A percentile compares a stretch with the other conserved stretches of the same genome.
Evolutionary conservation across 23 tunicate genomes (phyloP).

Genomic region (Ascidia mentula): DNA sequence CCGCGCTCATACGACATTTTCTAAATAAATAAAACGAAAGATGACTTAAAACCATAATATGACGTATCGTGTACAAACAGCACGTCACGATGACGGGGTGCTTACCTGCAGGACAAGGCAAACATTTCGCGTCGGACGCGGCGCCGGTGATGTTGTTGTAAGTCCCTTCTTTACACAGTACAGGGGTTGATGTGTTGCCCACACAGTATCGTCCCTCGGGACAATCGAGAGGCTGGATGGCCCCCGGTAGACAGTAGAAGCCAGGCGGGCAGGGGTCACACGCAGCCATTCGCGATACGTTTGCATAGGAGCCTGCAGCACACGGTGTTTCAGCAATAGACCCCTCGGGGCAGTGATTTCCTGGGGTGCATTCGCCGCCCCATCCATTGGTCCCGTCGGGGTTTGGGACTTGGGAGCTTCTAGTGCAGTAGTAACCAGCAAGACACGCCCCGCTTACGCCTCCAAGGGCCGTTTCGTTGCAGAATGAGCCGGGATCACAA

Average conservation of each 20-base stretch:
- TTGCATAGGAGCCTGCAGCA: constrained; percentile 59
- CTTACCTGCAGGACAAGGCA: constrained; percentile 66
- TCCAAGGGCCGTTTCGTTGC: constrained; percentile 34
- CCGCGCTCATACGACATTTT: too few species aligned
- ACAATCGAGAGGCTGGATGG: constrained; percentile 39
- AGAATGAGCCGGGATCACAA: constrained; percentile 76
- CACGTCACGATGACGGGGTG: too few species aligned
- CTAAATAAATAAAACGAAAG: too few species aligned
- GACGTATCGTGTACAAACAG: too few species aligned
- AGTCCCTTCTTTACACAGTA: constrained; percentile 59
- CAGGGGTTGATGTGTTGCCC: constrained; percentile 24
- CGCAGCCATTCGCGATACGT: constrained; percentile 31
- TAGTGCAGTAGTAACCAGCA: constrained; percentile 83
- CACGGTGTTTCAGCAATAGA: constrained; percentile 34
- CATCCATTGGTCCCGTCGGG: constrained; percentile 54
- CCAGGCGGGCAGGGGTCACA: constrained; percentile 82
- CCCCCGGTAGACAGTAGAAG: constrained; percentile 46
- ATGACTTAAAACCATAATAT: too few species aligned
- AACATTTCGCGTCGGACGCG: constrained; percentile 19
- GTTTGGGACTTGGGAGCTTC: constrained; percentile 46
- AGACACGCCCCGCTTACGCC: constrained; percentile 35
- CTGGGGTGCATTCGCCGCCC: constrained; percentile 81
- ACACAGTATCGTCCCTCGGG: constrained; percentile 73
- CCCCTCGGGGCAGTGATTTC: constrained; percentile 65
- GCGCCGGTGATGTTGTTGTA: constrained; percentile 52